Evolutionary conservation across 92 coral and sea anemone species (phyloP).

Genomic region (Epizoanthus scotinus): DNA sequence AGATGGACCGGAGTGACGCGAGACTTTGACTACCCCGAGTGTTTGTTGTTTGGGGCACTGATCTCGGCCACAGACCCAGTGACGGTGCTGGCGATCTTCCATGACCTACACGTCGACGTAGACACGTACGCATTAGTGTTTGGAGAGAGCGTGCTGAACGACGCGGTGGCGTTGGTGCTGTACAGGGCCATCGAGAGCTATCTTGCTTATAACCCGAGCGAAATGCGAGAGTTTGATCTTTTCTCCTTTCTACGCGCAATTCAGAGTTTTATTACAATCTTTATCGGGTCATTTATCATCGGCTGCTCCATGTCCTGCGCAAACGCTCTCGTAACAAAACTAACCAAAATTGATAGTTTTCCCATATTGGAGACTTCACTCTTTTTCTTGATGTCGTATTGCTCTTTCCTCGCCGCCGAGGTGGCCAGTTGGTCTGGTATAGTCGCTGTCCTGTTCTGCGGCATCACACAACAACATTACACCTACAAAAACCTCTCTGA

Average conservation of each 20-base stretch:
- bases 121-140: slow-evolving; percentile 96
- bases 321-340: slow-evolving; percentile 90
- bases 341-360: slow-evolving; percentile 94
- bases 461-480: slow-evolving; percentile 96
- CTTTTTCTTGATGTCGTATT: slow-evolving; percentile 92
- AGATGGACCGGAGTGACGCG: slow-evolving; percentile 84
- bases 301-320: slow-evolving; percentile 96
- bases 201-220: slow-evolving; percentile 93
- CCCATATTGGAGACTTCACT: slow-evolving; percentile 92
- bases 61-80: slow-evolving; percentile 99
- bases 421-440: slow-evolving; percentile 98
- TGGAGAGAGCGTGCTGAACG: slow-evolving; percentile 95
- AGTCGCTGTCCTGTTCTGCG: slow-evolving; percentile 95
- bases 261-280: slow-evolving; percentile 86
- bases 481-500: slow-evolving; percentile 94
- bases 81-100: slow-evolving; percentile 87
- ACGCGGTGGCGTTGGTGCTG: slow-evolving; percentile 93
- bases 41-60: slow-evolving; percentile 90
- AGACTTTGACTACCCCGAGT: slow-evolving; percentile 92
- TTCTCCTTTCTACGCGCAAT: slow-evolving; percentile 81
- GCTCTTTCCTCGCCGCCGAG: slow-evolving; percentile 92
- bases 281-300: slow-evolving; percentile 86
- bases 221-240: slow-evolving; percentile 88
- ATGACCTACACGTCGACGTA: slow-evolving; percentile 95
- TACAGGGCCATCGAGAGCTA: slow-evolving; percentile 97